Base-by-base conservation (phyloP, 2,797 vertebrate genomes). In the Pseudopleuronectes americanus region DNA sequence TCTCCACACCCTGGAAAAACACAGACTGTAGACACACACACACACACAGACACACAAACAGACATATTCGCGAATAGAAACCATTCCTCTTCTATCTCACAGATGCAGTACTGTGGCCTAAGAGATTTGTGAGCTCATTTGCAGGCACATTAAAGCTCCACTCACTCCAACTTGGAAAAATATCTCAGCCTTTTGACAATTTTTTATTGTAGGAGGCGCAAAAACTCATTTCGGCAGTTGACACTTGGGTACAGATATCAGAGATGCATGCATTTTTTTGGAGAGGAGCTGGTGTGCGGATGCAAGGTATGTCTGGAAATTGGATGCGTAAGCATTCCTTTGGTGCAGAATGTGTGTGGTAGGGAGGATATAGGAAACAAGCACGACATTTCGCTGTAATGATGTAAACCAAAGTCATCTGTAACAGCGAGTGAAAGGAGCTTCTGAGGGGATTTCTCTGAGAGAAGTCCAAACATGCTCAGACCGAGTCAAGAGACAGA, bases 91-190 rank as follows among this genome's bases (percentile, higher is more conserved):
- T 83, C 81, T 85, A 80, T 83, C 81, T 74, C 58, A 69, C 70
- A 65, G 72, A 89, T 77, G 84, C 82, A 85, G 80, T 58, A 45
- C 79, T 76, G 71, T 78, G 83, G 81, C 84, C 79, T 82, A 63
- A 64, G 84, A 91, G 91, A 94, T 93, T 91, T 92, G 91, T 90
- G 87, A 91, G 84, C 88, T 92, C 86, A 93, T 94, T 93, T 94
- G 89, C 83, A 83, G 86, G 74, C 70, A 90, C 89, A 92, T 93
- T 94, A 93, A 85, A 90, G 83, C 77, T 67, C 49, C 70, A 71
- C 85, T 83, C 85, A 86, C 84, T 86, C 83, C 71, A 82, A 82
- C 64, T 60, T 85, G 19, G 80, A 85, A 79, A 82, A 84, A 80
- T 77, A 76, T 71, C 58, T 80, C 49, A 28, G 74, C 71, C 59